These are phyloP conservation scores for Pygoscelis antarcticus DNA, from an alignment of 2,113 vertebrate genomes.

Conservation along the genomic window DNA sequence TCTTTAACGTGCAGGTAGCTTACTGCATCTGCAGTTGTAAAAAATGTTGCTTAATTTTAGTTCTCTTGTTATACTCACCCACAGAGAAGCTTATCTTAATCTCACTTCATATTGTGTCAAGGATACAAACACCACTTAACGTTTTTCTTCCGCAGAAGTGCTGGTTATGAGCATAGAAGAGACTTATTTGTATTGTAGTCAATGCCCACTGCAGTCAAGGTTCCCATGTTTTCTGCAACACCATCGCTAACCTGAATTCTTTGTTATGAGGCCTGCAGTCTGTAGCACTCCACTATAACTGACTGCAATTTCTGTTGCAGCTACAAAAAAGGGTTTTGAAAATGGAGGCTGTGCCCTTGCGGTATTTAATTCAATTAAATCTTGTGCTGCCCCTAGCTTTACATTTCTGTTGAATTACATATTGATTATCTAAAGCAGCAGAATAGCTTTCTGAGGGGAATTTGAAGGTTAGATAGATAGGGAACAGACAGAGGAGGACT, in stretches of 20 bases:
- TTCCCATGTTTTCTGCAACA: neutral
- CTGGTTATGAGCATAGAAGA: neutral
- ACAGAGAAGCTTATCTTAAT: neutral
- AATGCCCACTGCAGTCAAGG: neutral
- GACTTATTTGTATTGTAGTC: neutral
- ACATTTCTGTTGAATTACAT: neutral
- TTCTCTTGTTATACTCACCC: neutral
- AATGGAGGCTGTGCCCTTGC: neutral
- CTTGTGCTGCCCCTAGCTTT: neutral
- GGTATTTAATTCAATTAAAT: neutral
- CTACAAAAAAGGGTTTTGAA: neutral
- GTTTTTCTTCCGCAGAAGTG: neutral
- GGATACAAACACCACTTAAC: neutral
- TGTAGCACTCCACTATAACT: neutral
- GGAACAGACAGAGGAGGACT: neutral
- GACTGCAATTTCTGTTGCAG: neutral
- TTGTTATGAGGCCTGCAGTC: neutral
- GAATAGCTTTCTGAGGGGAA: neutral
- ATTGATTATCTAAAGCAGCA: neutral
- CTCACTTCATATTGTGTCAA: slow-evolving; percentile 24
- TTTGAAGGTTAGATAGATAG: neutral
- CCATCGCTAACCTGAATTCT: neutral
- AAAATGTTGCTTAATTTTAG: slow-evolving; percentile 19
- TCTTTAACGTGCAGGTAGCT: neutral
- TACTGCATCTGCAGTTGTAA: neutral